These are phyloP conservation scores for Okapia johnstoni DNA, from an alignment of 2,113 vertebrate species.

Conservation along the genomic window DNA sequence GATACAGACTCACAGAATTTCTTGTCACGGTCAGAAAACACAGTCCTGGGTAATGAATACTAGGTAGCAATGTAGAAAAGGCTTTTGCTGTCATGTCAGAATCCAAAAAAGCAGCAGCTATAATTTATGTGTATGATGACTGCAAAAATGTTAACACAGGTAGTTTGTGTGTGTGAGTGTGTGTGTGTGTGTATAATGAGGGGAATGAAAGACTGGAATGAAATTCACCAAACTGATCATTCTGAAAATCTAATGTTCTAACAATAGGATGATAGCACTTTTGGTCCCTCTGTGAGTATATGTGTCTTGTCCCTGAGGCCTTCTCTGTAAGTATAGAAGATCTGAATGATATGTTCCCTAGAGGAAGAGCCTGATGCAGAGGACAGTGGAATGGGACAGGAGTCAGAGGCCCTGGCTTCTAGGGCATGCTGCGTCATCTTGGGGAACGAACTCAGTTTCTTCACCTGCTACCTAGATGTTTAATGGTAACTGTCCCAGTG, in stretches of 20 bases:
- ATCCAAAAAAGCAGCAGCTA: not conserved
- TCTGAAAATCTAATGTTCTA: not conserved
- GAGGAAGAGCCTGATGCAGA: not conserved
- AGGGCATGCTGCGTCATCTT: not conserved
- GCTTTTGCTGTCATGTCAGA: not conserved
- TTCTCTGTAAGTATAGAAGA: not conserved
- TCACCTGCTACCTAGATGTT: not conserved
- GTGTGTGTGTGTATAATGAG: not conserved
- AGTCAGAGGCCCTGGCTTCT: not conserved
- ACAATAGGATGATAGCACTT: not conserved
- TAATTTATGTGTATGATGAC: not conserved
- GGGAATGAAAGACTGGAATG: not conserved
- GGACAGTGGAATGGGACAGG: not conserved
- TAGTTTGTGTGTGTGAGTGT: not conserved
- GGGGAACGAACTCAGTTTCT: not conserved
- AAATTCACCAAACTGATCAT: not conserved
- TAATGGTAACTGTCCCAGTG: not conserved
- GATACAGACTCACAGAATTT: not conserved
- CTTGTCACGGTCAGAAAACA: not conserved
- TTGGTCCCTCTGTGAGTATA: not conserved
- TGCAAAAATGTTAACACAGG: not conserved
- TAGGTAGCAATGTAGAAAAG: not conserved
- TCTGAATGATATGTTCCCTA: not conserved
- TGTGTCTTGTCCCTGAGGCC: not conserved
- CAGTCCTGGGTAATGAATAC: not conserved